A percentile compares a stretch with the other conserved stretches of the same genome.
phyloP scores from a whole-genome alignment of 2,888 invertebrate species.

The Megaustenia siamemsis region DNA sequence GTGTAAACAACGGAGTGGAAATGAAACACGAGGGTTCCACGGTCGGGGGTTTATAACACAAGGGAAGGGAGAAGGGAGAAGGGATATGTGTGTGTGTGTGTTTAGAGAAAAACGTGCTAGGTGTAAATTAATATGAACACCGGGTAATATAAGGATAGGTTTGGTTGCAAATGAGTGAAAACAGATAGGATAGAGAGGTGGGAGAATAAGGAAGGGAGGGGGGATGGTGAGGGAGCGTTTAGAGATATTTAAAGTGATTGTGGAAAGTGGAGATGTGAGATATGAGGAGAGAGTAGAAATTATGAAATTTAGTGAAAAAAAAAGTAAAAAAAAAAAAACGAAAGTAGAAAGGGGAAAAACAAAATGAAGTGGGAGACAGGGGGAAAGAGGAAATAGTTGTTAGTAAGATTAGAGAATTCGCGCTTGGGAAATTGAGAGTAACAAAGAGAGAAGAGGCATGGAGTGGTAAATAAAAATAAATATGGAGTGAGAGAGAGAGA shows the following conservation, averaged over 20 bases:
- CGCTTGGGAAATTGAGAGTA: too few species aligned
- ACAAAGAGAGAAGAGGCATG: too few species aligned
- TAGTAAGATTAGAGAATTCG: too few species aligned
- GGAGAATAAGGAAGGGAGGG: background rate
- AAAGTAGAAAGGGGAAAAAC: background rate
- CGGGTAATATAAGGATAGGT: background rate
- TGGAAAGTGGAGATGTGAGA: background rate
- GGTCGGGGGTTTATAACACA: too few species aligned
- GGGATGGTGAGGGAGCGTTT: too few species aligned
- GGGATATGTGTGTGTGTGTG: background rate
- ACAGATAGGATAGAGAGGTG: too few species aligned
- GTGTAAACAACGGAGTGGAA: background rate
- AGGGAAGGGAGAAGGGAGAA: background rate
- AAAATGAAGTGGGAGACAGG: too few species aligned
- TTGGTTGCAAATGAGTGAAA: too few species aligned
- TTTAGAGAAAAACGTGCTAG: background rate
- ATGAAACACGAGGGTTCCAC: background rate
- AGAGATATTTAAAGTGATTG: background rate
- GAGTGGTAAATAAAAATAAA: too few species aligned
- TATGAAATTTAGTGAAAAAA: too few species aligned
- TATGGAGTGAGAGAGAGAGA: slow-evolving; percentile 11
- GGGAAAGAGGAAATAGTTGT: too few species aligned
- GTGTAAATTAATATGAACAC: background rate
- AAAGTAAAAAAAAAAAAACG: background rate
- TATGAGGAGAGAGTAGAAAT: background rate